Evolutionary conservation across 2,797 vertebrate species (phyloP).

Genomic region (Intellagama lesueurii): DNA sequence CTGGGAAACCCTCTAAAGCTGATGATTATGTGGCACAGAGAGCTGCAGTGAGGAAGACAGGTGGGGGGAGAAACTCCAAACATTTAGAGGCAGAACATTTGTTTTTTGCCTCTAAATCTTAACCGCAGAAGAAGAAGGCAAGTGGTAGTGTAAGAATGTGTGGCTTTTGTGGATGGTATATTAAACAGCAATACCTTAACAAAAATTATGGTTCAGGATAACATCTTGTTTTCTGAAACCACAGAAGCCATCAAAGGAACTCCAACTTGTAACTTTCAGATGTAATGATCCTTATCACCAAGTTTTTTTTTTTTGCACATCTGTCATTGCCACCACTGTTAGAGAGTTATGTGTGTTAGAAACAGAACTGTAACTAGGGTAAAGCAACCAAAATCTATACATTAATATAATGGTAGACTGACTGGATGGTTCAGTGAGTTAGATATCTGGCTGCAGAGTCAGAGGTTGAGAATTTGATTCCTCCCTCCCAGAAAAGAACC

Average conservation of each 20-base stretch:
- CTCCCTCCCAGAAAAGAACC: no score
- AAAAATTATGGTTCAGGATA: not conserved
- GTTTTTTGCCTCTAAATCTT: no score
- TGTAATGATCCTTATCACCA: not conserved
- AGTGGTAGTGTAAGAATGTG: not conserved
- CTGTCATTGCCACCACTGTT: not conserved
- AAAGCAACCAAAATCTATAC: no score
- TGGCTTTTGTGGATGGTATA: conserved; percentile 5
- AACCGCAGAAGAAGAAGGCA: not conserved
- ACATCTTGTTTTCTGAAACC: not conserved
- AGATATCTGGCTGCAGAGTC: no score
- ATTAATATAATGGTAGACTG: no score
- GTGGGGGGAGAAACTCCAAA: not conserved
- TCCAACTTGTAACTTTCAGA: not conserved
- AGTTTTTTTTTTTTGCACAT: not conserved
- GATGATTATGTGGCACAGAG: no score
- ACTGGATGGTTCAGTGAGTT: no score
- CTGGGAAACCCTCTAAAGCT: no score
- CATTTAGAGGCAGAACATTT: not conserved
- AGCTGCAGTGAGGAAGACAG: no score
- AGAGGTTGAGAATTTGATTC: no score
- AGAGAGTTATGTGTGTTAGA: not conserved
- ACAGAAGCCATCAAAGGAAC: not conserved
- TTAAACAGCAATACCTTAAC: not conserved
- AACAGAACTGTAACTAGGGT: no score